These are phyloP conservation scores for Oenanthe melanoleuca DNA, from an alignment of 2,113 vertebrate genomes.

Conservation along the genomic window DNA sequence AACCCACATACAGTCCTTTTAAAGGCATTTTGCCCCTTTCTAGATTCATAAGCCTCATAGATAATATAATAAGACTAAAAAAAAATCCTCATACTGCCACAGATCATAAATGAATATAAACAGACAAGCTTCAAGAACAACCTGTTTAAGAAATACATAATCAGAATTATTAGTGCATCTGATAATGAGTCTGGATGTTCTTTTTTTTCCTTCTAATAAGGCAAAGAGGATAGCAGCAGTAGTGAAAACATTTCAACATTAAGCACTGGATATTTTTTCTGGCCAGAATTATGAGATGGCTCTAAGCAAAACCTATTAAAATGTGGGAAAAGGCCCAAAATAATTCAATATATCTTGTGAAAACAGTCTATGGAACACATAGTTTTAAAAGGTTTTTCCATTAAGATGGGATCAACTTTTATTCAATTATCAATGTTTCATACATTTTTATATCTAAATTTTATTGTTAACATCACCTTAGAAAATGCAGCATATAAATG, in stretches of 20 bases:
- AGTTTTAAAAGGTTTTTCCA: conserved; percentile 5
- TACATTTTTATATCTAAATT: background rate
- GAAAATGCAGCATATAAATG: background rate
- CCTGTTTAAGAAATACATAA: background rate
- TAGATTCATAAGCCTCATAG: background rate
- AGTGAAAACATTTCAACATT: background rate
- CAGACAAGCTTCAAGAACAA: background rate
- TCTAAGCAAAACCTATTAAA: conserved; percentile 57
- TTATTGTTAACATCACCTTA: background rate
- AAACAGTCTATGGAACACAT: background rate
- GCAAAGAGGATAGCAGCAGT: background rate
- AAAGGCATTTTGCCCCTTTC: background rate
- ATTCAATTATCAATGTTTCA: background rate
- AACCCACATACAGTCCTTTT: background rate
- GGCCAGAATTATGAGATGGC: background rate
- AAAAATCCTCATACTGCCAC: background rate
- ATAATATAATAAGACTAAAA: background rate
- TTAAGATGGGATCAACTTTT: conserved; percentile 3
- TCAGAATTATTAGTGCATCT: background rate
- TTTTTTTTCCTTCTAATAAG: background rate
- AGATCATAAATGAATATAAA: background rate
- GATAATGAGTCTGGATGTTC: background rate
- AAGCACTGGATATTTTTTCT: background rate
- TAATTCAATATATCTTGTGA: background rate
- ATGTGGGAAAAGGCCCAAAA: conserved; percentile 34